A percentile compares a stretch with the other conserved stretches of the same genome.
These are phyloP conservation scores for Erpobdella octoculata DNA, from an alignment of 2,888 invertebrate genomes.

Conservation along the genomic window DNA sequence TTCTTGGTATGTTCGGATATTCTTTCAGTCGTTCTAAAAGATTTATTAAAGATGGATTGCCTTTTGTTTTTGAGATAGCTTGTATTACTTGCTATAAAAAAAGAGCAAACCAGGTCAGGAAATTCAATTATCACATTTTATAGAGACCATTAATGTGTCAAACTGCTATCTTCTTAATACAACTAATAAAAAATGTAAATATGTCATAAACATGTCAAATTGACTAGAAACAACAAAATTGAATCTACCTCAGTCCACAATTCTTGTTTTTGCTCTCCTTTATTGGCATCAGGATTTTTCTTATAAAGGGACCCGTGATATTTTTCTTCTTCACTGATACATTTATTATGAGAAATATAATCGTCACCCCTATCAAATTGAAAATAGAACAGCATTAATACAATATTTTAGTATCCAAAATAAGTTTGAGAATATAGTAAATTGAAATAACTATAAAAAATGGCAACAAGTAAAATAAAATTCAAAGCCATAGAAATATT, in stretches of 20 bases:
- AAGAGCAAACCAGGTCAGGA: too few relatives aligned
- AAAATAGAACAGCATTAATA: too few relatives aligned
- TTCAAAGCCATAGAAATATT: too few relatives aligned
- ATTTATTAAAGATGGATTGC: constrained; percentile 58
- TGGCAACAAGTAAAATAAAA: too few relatives aligned
- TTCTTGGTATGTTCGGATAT: constrained; percentile 74
- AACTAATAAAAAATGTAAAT: too few relatives aligned
- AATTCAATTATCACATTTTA: too few relatives aligned
- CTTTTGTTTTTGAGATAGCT: constrained; percentile 59
- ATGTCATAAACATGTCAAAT: neutral
- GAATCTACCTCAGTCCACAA: constrained; percentile 64
- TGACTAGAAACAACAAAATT: neutral
- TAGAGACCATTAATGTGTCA: too few relatives aligned
- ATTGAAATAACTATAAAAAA: too few relatives aligned
- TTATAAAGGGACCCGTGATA: constrained; percentile 76
- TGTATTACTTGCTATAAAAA: constrained; percentile 56
- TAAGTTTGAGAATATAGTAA: too few relatives aligned
- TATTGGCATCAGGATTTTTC: constrained; percentile 62
- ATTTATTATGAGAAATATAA: constrained; percentile 72
- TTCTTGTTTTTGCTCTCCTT: constrained; percentile 78
- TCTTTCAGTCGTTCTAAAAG: constrained; percentile 65
- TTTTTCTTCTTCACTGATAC: constrained; percentile 75
- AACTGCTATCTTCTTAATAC: too few relatives aligned
- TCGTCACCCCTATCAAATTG: constrained; percentile 62
- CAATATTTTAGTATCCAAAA: too few relatives aligned